Conservation (phyloP, 1,140 invertebrate genomes). For the Subanguina moxae region DNA sequence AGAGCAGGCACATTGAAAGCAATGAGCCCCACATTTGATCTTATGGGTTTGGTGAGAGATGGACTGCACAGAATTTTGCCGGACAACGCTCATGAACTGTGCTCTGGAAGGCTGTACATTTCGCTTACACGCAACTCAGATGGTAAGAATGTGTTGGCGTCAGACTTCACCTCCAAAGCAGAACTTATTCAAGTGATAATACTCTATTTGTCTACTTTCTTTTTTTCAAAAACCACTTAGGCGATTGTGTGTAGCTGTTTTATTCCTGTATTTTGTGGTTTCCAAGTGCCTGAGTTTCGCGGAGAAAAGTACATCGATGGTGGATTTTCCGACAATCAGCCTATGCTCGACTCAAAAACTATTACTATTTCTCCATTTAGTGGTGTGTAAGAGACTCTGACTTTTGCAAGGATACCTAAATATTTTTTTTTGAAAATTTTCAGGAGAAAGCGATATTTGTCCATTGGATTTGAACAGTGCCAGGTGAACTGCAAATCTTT, state of each 20-base stretch:
- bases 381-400: conserved; percentile 69
- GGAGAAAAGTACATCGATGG: conserved; percentile 92
- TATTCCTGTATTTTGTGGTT: conserved; percentile 90
- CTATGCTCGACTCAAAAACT: conserved; percentile 80
- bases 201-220: not conserved
- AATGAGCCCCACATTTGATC: conserved; percentile 87
- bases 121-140: conserved; percentile 89
- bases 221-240: conserved; percentile 61
- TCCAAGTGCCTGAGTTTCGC: conserved; percentile 80
- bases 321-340: conserved; percentile 90
- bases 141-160: conserved; percentile 87
- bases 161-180: conserved; percentile 81
- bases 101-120: conserved; percentile 83
- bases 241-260: conserved; percentile 87
- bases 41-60: conserved; percentile 78
- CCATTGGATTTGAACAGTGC: conserved; percentile 72
- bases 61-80: conserved; percentile 80
- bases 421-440: too few relatives aligned
- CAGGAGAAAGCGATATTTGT: conserved; percentile 72
- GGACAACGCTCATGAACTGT: conserved; percentile 77
- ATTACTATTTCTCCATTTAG: conserved; percentile 94
- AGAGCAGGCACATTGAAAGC: conserved; percentile 80
- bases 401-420: too few relatives aligned
- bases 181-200: conserved; percentile 76
- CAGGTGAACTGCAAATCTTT: conserved; percentile 31